phyloP scores from a whole-genome alignment of 2,888 invertebrate genomes.

The Galerucella nymphaeae region DNA sequence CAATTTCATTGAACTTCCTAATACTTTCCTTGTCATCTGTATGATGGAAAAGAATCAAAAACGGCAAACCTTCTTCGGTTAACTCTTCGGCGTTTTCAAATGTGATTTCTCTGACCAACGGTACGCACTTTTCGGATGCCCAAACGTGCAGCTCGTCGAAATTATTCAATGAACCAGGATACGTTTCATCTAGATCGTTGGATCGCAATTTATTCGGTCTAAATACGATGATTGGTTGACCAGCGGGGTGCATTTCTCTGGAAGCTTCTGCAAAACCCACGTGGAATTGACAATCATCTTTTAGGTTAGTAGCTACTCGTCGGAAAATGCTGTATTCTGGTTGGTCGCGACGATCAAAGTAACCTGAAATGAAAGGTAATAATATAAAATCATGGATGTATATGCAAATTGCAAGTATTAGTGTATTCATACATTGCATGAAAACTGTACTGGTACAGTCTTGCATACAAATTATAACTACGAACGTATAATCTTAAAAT shows the following conservation, averaged over 20 bases:
- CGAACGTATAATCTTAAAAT: too few relatives aligned
- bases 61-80: conserved; percentile 98
- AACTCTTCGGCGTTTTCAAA: conserved; percentile 99
- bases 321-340: conserved; percentile 84
- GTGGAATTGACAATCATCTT: conserved; percentile 96
- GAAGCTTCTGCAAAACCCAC: conserved; percentile 89
- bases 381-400: too few relatives aligned
- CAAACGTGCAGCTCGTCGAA: conserved; percentile 91
- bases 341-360: conserved; percentile 85
- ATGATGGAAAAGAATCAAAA: conserved; percentile 95
- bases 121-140: conserved; percentile 94
- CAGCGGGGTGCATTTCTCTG: conserved; percentile 86
- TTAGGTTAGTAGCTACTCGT: conserved; percentile 85
- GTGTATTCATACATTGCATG: too few relatives aligned
- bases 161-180: conserved; percentile 73
- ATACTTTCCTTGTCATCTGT: conserved; percentile 85
- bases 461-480: too few relatives aligned
- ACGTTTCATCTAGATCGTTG: conserved; percentile 86
- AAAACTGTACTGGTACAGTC: too few relatives aligned
- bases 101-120: conserved; percentile 97
- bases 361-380: conserved; percentile 62
- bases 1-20: conserved; percentile 85
- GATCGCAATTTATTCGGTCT: conserved; percentile 80
- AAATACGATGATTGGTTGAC: conserved; percentile 84
- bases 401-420: too few relatives aligned